Evolutionary conservation across 2,888 invertebrate genomes (phyloP).

Genomic region (Eucriotettix oculatus): DNA sequence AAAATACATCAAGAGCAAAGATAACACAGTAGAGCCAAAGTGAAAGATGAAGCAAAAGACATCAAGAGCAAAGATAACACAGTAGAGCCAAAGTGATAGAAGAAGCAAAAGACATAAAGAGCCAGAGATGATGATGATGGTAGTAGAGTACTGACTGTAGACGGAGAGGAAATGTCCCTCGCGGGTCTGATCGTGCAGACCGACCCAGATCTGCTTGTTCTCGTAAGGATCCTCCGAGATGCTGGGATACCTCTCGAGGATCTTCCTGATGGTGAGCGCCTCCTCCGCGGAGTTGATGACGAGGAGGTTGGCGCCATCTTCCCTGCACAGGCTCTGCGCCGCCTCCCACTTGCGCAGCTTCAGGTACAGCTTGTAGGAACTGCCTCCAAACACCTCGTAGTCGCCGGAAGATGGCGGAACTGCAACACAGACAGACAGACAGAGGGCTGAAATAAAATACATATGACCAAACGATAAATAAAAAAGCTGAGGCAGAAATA

Average conservation of each 20-base stretch:
- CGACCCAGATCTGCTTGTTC: neutral
- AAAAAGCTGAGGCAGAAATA: too few relatives aligned
- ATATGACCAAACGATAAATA: too few relatives aligned
- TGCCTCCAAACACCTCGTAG: neutral
- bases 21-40: too few relatives aligned
- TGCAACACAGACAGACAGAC: neutral
- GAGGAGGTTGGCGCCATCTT: neutral
- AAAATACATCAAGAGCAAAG: too few relatives aligned
- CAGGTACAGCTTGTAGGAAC: neutral
- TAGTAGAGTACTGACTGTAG: neutral
- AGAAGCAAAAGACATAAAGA: too few relatives aligned
- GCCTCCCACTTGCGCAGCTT: neutral
- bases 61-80: too few relatives aligned
- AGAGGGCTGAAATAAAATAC: too few relatives aligned
- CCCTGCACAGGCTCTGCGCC: neutral
- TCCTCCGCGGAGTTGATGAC: neutral
- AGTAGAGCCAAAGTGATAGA: too few relatives aligned
- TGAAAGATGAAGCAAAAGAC: too few relatives aligned
- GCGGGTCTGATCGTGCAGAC: neutral
- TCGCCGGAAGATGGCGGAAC: neutral
- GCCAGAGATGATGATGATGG: too few relatives aligned
- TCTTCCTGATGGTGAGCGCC: neutral
- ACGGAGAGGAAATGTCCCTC: neutral
- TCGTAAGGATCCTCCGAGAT: neutral
- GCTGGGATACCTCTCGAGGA: neutral